Base-by-base conservation (phyloP, 35 echinoderm and acorn worm genomes). In the Ophiothrix spiculata region DNA sequence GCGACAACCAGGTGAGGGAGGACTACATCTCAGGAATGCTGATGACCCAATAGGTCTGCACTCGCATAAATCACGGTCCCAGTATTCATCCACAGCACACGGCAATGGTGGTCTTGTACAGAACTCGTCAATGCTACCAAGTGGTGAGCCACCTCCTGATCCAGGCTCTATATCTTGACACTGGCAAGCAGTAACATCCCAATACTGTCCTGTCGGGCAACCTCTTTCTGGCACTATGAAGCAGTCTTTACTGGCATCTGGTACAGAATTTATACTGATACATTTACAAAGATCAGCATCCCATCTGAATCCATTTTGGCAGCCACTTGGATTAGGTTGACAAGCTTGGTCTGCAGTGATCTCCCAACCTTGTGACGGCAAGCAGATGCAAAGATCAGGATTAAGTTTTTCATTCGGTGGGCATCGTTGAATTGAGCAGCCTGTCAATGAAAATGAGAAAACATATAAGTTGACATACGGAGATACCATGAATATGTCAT, bases 51-150 rank as follows among this genome's bases (percentile, higher is more conserved):
- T 10, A 12, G 60, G 60, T 69, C 60, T 69, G 60, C 60, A 69
- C 60, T 69, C 60, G 60, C 60, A 69, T n/a, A 69, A 69, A 69
- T 69, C 60, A 28, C 60, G 60, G 29, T 69, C 60, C 60, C 60
- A 69, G 3, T 69, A 69, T 69, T 69, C 60, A 8, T 69, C 60
- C 1, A 28, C 3, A 25, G 29, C 3, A 25, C 60, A 69, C 2
- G 60, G 60, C 29, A 69, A 15, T 69, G 60, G 60, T 69, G 60
- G 60, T 69, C 60, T 15, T 25, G 60, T 69, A n/a, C 60, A 69
- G 3, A 69, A 69, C 25, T 69, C 60, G 23, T 69, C 60, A 28
- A 69, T 28, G 3, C 8, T 25, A 25, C 25, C n/a, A n/a, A n/a
- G n/a, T 4, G 29, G 60, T 25, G n/a, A n/a, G 23, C 60, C 25